Base-by-base conservation (phyloP, 2,797 vertebrate species). In the Eleutherodactylus coqui region DNA sequence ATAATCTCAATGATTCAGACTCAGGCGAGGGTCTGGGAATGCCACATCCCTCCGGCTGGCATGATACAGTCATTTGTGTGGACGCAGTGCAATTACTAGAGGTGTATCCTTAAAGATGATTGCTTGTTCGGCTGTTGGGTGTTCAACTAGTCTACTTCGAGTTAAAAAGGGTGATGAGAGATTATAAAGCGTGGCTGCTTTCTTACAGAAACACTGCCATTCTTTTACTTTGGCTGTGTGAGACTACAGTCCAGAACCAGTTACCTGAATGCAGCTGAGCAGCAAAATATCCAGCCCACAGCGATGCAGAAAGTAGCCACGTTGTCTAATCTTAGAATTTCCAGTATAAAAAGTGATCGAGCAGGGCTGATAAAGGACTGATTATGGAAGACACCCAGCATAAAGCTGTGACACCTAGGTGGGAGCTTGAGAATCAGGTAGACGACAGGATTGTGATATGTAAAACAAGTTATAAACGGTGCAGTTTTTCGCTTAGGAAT, bases 401-500 rank as follows among this genome's bases (percentile, higher is more conserved):
- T 1, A 21, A 2, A 24, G 14, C 53, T 47, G 10, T 62, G n/a
- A n/a, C 34, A 14, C 21, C 17, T 11, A 8, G 51, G 55, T 14
- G 9, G 5, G 1, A 32, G 27, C 36, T 4, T 21, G 36, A n/a
- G n/a, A n/a, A 8, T 64, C 4, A 9, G 14, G 32, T 5, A 17
- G 19, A 32, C 14, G 29, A 17, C 1, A 21, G 19, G 47, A 17
- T 27, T 51, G 32, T 21, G 36, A 77, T 70, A 77, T 34, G 69
- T 75, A 24, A 3, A 21, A 43, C 2, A 29, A 34, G 91, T 93
- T 99, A 99, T 89, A 99, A 90, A 82, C 94, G 95, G 3, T 98
- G 96, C 88, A 99, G 91, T 89, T 99, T 99, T 92, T 99, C 98
- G 89, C 97, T 96, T 45, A 99, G 92, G 90, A 99, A 99, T 93